A percentile compares a stretch with the other conserved stretches of the same genome.
Conservation (phyloP, 2,888 invertebrate species). For the Zygothrica quintamaculata region DNA sequence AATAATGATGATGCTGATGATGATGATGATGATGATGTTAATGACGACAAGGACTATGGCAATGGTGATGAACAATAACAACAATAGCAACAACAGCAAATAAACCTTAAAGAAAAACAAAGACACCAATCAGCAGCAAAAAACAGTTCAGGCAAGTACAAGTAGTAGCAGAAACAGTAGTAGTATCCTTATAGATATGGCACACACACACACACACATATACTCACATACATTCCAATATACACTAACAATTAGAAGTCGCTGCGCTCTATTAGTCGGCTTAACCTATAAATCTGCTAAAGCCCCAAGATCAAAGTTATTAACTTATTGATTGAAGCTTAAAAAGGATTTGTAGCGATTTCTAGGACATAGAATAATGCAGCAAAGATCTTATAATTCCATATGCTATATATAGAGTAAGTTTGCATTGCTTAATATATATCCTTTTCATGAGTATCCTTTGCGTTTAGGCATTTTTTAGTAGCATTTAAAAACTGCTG, state of each 20-base stretch:
- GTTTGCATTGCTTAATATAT: too few relatives aligned
- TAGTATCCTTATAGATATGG: constrained; percentile 54
- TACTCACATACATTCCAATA: constrained; percentile 1
- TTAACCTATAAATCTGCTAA: neutral
- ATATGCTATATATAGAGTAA: too few relatives aligned
- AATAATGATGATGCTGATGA: constrained; percentile 13
- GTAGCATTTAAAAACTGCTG: too few relatives aligned
- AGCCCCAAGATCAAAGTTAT: too few relatives aligned
- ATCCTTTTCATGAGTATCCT: too few relatives aligned
- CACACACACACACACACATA: too few relatives aligned
- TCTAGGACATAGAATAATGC: too few relatives aligned
- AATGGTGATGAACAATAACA: constrained; percentile 22
- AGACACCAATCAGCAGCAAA: constrained; percentile 66
- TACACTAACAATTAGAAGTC: neutral
- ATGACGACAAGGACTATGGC: constrained; percentile 19
- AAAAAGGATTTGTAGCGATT: too few relatives aligned
- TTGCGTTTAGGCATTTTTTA: too few relatives aligned
- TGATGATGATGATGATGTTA: constrained; percentile 10
- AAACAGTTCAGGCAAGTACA: constrained; percentile 53
- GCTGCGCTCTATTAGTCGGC: neutral
- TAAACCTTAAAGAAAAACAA: constrained; percentile 55
- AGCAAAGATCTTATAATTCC: too few relatives aligned
- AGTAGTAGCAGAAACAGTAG: constrained; percentile 17
- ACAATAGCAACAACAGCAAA: constrained; percentile 18
- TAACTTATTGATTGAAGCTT: too few relatives aligned